These are phyloP conservation scores for Dipodomys ordii DNA, from an alignment of 2,113 vertebrate species.

Conservation along the genomic window DNA sequence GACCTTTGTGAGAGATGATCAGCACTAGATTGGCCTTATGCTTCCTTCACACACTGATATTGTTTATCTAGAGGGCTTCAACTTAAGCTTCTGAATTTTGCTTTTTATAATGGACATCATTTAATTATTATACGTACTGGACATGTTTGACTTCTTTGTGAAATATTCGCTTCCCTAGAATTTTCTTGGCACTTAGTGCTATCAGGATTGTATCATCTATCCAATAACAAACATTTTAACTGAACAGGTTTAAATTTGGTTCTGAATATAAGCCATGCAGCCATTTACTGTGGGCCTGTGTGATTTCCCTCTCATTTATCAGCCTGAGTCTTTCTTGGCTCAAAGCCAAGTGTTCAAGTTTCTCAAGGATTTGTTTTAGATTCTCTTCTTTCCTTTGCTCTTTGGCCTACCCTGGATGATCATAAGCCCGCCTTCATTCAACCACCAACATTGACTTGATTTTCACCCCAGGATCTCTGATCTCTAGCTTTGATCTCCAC, in stretches of 20 bases:
- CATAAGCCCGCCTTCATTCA: background rate
- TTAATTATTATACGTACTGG: slow-evolving; percentile 34
- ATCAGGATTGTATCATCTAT: background rate
- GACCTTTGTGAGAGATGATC: background rate
- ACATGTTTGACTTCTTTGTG: background rate
- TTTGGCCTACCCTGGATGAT: background rate
- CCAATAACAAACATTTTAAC: background rate
- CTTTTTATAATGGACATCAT: slow-evolving; percentile 17
- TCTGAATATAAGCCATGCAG: background rate
- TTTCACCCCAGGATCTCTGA: background rate
- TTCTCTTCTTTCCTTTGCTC: background rate
- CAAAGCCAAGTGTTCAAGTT: background rate
- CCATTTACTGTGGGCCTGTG: background rate
- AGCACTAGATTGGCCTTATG: background rate
- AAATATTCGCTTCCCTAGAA: background rate
- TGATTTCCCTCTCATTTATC: slow-evolving; percentile 21
- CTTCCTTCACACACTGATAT: background rate
- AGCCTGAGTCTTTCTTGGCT: background rate
- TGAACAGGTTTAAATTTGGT: background rate
- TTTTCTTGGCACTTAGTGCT: background rate
- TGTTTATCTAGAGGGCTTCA: background rate
- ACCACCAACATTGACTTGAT: background rate
- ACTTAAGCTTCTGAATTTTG: slow-evolving; percentile 9
- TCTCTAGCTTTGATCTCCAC: background rate
- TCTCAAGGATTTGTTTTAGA: background rate